Evolutionary conservation across 92 coral and sea anemone genomes (phyloP), one percentile per base, ranked within the genome.

Genomic region (Paramuricea clavata): DNA sequence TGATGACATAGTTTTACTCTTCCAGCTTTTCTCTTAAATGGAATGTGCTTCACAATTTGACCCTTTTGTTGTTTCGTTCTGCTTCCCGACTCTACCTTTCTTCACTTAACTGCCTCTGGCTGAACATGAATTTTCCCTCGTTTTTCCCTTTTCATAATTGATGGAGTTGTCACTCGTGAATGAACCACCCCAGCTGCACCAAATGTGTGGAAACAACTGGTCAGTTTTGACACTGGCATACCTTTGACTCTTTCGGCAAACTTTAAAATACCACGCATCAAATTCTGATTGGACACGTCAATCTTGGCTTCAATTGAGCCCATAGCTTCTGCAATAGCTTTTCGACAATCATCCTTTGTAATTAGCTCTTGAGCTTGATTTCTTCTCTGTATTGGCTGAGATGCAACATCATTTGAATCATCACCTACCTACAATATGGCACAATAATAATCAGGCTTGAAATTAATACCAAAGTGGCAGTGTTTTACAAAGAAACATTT

Each of bases 31-130:
- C 1, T 23, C 36, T 44, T 15, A 30, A 75, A 75, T 75, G 81
- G 81, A 47, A 42, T 75, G 35, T 11, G 13, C 41, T 49, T 75
- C 12, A 49, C 59, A 9, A 19, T 47, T 49, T 75, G 61, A 2
- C 81, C 81, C 25, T 75, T 44, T 10, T 32, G 81, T 75, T 75
- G 81, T 49, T 49, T 75, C 9, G 34, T 47, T 27, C 62, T 75
- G 34, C 62, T 49, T 75, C 81, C 81, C 15, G 61, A 19, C 8
- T n/a, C 61, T 5, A 4, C 12, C 36, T 75, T 75, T 27, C 81
- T 44, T 12, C 81, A 61, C 25, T 76, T 76, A 5, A 76, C 81
- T 6, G 81, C 64, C 64, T 76, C 81, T 50, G 81, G 81, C 25
- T 76, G 64, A 8, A 76, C 65, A 26, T 8, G 21, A 0, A 76